Evolutionary conservation across 2,888 invertebrate genomes (phyloP).

Genomic region (Synergus japonicus): DNA sequence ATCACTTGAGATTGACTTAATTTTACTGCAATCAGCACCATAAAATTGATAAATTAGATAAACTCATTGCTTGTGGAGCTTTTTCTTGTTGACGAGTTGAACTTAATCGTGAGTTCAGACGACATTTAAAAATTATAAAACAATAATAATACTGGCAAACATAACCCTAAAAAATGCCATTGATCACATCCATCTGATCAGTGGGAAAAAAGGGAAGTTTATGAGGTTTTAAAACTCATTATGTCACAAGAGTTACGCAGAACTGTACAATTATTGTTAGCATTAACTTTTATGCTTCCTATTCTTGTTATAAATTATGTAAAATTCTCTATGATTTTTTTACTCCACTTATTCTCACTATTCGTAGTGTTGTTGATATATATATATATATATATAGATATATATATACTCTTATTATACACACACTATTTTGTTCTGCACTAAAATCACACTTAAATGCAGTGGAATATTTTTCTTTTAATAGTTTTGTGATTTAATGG

Average conservation of each 20-base stretch:
- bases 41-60: no score
- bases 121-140: neutral
- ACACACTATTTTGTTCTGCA: neutral
- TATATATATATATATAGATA: neutral
- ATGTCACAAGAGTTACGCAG: neutral
- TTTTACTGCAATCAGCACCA: neutral
- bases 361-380: neutral
- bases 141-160: neutral
- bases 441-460: no score
- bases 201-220: neutral
- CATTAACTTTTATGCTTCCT: neutral
- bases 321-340: neutral
- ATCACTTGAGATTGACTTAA: neutral
- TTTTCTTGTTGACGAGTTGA: neutral
- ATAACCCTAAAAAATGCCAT: neutral
- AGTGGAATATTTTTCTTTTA: no score
- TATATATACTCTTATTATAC: neutral
- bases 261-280: neutral
- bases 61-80: neutral
- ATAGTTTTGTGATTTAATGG: no score
- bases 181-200: neutral
- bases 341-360: neutral
- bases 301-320: slow-evolving; percentile 7
- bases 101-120: neutral
- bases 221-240: neutral